A percentile compares a stretch with the other conserved stretches of the same genome.
phyloP scores from a whole-genome alignment of 2,888 invertebrate genomes.

The Tipula vernalis region DNA sequence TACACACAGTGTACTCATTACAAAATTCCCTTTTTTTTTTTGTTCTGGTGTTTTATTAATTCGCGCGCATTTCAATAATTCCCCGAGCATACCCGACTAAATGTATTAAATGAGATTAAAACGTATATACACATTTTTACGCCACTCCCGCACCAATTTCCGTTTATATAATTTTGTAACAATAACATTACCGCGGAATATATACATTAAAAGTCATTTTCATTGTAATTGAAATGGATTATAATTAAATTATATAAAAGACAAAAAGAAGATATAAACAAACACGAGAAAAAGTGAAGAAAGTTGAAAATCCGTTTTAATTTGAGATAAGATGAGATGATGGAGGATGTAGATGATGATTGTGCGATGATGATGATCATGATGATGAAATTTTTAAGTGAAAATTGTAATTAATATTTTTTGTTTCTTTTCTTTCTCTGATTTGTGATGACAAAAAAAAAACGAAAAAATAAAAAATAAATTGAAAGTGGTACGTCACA shows the following conservation, averaged over 20 bases:
- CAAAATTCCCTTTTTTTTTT: not conserved
- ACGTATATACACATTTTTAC: not conserved
- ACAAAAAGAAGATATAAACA: not conserved
- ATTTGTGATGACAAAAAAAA: not conserved
- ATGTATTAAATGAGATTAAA: not conserved
- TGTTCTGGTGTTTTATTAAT: not conserved
- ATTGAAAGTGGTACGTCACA: not conserved
- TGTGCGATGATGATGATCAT: not conserved
- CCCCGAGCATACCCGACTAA: not conserved
- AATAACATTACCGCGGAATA: not conserved
- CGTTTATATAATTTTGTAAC: not conserved
- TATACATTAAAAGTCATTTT: not conserved
- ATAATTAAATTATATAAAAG: not conserved
- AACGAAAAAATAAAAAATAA: not conserved
- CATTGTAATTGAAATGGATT: constrained; percentile 4
- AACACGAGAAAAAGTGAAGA: not conserved
- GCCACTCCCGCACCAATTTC: not conserved
- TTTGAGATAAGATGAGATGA: not conserved
- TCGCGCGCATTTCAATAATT: not conserved
- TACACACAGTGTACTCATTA: not conserved
- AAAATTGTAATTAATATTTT: not conserved
- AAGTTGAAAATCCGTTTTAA: not conserved
- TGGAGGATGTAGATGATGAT: not conserved
- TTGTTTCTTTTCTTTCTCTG: not conserved
- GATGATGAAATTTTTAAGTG: constrained; percentile 4